Percentiles rank a stretch among this genome's conserved stretches.
Evolutionary conservation across 2,113 vertebrate species (phyloP).

Genomic region (Campylomormyrus numenius): DNA sequence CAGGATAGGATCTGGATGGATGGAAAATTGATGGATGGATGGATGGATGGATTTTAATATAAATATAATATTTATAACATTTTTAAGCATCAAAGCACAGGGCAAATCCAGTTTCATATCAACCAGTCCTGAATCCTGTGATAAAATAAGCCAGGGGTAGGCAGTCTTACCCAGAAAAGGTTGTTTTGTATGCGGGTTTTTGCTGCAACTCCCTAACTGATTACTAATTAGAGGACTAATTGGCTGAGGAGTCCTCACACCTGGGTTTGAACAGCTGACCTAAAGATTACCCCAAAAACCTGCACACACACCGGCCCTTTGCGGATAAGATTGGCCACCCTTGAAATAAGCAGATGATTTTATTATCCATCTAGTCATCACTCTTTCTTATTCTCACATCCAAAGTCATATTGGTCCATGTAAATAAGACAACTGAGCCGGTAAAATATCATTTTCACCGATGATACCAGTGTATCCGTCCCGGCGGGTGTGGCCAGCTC

Average conservation of each 20-base stretch:
- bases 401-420: neutral
- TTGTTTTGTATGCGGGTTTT: neutral
- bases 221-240: neutral
- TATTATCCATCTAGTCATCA: neutral
- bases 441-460: neutral
- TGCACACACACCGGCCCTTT: neutral
- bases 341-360: neutral
- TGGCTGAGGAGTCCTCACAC: neutral
- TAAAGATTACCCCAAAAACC: neutral
- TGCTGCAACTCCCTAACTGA: neutral
- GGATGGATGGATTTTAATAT: neutral
- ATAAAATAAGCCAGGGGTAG: neutral
- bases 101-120: neutral
- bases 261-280: neutral
- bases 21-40: neutral
- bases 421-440: neutral
- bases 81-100: neutral
- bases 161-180: neutral
- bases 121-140: neutral
- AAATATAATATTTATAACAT: neutral
- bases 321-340: neutral
- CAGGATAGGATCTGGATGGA: neutral
- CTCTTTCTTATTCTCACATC: neutral
- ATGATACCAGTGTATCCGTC: neutral
- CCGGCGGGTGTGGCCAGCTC: neutral